Conservation (phyloP, 1,140 invertebrate genomes). For the Agrypnia vestita region DNA sequence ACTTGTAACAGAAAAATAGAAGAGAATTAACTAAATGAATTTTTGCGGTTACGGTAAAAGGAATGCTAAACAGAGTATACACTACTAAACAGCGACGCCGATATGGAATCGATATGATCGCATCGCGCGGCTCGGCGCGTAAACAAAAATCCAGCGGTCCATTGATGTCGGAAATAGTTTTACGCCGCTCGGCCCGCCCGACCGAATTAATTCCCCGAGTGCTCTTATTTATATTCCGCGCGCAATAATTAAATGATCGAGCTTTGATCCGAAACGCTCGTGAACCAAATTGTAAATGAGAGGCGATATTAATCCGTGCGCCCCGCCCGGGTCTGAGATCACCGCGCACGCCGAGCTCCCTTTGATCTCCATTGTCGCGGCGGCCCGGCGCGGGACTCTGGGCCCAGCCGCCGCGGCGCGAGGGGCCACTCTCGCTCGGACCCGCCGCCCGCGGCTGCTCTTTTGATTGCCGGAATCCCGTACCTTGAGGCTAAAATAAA, state of each 20-base stretch:
- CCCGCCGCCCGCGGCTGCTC: neutral
- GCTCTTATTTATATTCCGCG: constrained; percentile 25
- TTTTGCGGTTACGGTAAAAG: no score
- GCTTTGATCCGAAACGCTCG: constrained; percentile 42
- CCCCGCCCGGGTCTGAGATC: constrained; percentile 25
- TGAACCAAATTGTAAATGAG: constrained; percentile 45
- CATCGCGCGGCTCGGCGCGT: neutral
- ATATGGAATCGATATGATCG: neutral
- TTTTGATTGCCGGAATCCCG: constrained; percentile 11
- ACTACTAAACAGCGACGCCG: no score
- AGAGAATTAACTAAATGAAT: no score
- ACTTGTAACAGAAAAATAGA: no score
- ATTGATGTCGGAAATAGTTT: constrained; percentile 9
- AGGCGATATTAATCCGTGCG: constrained; percentile 42
- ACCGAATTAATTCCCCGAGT: constrained; percentile 20
- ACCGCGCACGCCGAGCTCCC: neutral
- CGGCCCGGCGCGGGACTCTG: no score
- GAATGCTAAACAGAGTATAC: no score
- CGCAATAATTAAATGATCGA: constrained; percentile 30
- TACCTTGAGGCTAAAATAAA: constrained; percentile 1
- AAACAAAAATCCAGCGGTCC: constrained; percentile 4
- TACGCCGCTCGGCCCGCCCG: neutral
- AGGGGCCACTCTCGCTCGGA: neutral
- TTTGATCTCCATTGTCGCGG: constrained; percentile 29
- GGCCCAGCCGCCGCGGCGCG: no score